Evolutionary conservation across 2,797 vertebrate genomes (phyloP).

Genomic region (Epinephelus awoara): DNA sequence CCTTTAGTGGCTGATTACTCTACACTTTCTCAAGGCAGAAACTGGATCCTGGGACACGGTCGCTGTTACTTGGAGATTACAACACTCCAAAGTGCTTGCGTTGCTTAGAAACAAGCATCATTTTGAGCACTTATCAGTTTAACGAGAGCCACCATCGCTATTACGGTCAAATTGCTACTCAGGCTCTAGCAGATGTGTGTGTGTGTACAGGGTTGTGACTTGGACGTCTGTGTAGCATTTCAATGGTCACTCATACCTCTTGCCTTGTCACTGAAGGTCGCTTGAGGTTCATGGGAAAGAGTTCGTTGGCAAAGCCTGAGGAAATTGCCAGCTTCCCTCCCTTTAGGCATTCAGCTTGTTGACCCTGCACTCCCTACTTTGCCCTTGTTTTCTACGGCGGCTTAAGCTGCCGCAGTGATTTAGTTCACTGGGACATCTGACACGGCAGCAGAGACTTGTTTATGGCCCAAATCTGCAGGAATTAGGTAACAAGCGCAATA

Average conservation of each 20-base stretch:
- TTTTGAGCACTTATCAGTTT: constrained; percentile 42
- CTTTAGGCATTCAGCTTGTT: constrained; percentile 64
- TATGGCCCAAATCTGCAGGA: constrained; percentile 52
- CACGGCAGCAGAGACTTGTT: constrained; percentile 42
- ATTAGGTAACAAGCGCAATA: constrained; percentile 50
- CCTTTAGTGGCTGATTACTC: constrained; percentile 22
- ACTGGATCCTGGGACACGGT: constrained; percentile 30
- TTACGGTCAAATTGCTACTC: constrained; percentile 36
- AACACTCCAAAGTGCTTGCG: constrained; percentile 31
- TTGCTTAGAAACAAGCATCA: constrained; percentile 77
- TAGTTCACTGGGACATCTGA: constrained; percentile 46
- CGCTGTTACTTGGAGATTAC: constrained; percentile 31
- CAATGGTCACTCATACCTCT: constrained; percentile 47
- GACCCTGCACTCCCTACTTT: constrained; percentile 64
- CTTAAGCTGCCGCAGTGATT: constrained; percentile 53
- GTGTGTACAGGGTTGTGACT: constrained; percentile 24
- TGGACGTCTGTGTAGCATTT: constrained; percentile 44
- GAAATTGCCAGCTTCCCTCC: constrained; percentile 80
- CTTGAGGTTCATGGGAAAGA: constrained; percentile 81
- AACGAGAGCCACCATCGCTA: constrained; percentile 14
- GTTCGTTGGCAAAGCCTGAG: constrained; percentile 70
- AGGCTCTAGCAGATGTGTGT: constrained; percentile 13
- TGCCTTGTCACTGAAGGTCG: constrained; percentile 63
- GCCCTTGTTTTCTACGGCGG: constrained; percentile 64
- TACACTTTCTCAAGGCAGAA: constrained; percentile 25